These are phyloP conservation scores for Eubasilissa regina DNA, from an alignment of 1,140 invertebrate genomes.

Conservation along the genomic window DNA sequence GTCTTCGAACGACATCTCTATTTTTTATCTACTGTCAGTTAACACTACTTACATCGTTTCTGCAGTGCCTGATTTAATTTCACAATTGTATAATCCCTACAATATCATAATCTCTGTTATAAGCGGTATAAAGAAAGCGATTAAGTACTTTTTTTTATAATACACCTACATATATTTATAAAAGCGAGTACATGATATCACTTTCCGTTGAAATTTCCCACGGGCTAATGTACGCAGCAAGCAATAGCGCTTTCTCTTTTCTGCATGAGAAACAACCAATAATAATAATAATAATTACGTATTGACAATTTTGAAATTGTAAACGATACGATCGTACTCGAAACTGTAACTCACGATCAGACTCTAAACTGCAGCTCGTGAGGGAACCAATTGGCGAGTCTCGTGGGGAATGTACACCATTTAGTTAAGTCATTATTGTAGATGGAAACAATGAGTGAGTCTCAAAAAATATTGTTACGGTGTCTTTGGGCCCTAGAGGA, in stretches of 20 bases:
- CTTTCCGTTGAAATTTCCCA: conserved; percentile 13
- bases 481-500: too few relatives aligned
- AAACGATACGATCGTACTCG: too few relatives aligned
- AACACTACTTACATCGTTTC: background rate
- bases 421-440: too few relatives aligned
- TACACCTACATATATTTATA: background rate
- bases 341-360: too few relatives aligned
- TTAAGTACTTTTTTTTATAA: background rate
- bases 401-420: too few relatives aligned
- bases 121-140: background rate
- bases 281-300: background rate
- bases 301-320: too few relatives aligned
- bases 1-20: too few relatives aligned
- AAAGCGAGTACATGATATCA: background rate
- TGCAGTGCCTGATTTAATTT: background rate
- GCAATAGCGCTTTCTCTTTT: background rate
- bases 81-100: background rate
- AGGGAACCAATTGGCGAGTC: too few relatives aligned
- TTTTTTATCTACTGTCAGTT: too few relatives aligned
- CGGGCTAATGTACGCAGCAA: background rate
- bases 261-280: background rate
- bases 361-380: too few relatives aligned
- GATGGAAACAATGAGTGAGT: too few relatives aligned
- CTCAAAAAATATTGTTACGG: too few relatives aligned
- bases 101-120: background rate